Evolutionary conservation across 2,888 invertebrate species (phyloP), one percentile per base, ranked within the genome.

Genomic region (Timema podura): DNA sequence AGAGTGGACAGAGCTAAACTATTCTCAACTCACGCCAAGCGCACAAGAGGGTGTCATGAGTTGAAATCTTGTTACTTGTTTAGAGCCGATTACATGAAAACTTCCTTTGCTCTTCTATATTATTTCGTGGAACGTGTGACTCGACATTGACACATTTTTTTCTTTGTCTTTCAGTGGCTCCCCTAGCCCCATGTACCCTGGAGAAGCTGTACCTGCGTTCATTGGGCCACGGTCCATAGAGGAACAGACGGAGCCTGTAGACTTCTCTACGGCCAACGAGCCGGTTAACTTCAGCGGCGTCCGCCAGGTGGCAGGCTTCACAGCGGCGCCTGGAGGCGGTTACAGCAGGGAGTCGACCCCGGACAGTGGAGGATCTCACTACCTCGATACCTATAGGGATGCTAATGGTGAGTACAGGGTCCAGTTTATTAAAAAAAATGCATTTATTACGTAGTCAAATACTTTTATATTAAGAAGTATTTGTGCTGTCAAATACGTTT

Each of bases 291-390:
- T 87, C 80, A 85, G 85, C 79, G 80, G 80, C 72, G 80, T 77
- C 54, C 70, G 71, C 8, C 73, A 71, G 48, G 68, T 70, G 64
- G 67, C 71, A 8, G 72, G 72, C 65, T 70, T 72, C 67, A 61
- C 59, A 11, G 65, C 68, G n/a, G 68, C 72, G 2, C 66, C 72
- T 0, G 65, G 74, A 44, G 74, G 75, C 11, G 76, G 83, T 11
- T 93, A 93, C 81, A 93, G 93, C 82, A 88, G 93, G 77, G 93
- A 94, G 83, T 93, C 93, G 73, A 93, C 93, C 68, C 93, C 93
- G 5, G 93, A 94, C 81, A 93, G 92, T 78, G 93, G 93, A 67
- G 93, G 92, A 72, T 93, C 93, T 69, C 93, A 93, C 83, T 94
- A 93, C 81, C 88, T 93, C 82, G 93, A 94, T 81, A 91, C 91